phyloP scores from a whole-genome alignment of 2,888 invertebrate genomes.

The Linnaemya tessellans region DNA sequence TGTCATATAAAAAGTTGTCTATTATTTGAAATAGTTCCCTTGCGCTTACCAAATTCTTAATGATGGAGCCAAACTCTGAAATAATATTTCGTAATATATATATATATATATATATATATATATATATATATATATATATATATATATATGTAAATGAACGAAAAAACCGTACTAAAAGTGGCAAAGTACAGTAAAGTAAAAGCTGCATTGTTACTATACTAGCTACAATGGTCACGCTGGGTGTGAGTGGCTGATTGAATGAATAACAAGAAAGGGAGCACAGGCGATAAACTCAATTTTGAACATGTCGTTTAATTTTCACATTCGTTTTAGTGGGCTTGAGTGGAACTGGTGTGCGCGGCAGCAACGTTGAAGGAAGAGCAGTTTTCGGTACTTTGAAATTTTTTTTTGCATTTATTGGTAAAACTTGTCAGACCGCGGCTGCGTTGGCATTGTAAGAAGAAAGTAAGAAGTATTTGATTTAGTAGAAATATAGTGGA shows the following conservation, averaged over 20 bases:
- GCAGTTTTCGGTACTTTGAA: constrained; percentile 67
- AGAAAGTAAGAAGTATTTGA: constrained; percentile 61
- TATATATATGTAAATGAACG: too few species aligned
- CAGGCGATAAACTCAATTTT: constrained; percentile 55
- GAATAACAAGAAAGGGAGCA: constrained; percentile 53
- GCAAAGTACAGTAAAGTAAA: too few species aligned
- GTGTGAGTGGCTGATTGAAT: constrained; percentile 35
- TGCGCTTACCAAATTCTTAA: too few species aligned
- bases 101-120: too few species aligned
- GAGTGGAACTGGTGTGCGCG: constrained; percentile 70
- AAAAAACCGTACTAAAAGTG: too few species aligned
- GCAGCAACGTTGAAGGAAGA: constrained; percentile 59
- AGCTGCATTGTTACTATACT: too few species aligned
- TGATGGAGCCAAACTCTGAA: too few species aligned
- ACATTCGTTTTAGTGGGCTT: constrained; percentile 67
- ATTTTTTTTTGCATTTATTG: constrained; percentile 71
- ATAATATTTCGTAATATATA: too few species aligned
- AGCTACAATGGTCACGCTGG: too few species aligned
- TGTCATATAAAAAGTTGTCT: too few species aligned
- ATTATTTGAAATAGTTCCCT: too few species aligned
- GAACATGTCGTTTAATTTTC: constrained; percentile 62
- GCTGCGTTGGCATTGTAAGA: constrained; percentile 69
- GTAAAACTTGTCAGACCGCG: constrained; percentile 71
- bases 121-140: too few species aligned
- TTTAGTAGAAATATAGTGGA: constrained; percentile 23